Evolutionary conservation across 2,113 vertebrate genomes (phyloP), one percentile per base, ranked within the genome.

Genomic region (Macquaria ambigua): DNA sequence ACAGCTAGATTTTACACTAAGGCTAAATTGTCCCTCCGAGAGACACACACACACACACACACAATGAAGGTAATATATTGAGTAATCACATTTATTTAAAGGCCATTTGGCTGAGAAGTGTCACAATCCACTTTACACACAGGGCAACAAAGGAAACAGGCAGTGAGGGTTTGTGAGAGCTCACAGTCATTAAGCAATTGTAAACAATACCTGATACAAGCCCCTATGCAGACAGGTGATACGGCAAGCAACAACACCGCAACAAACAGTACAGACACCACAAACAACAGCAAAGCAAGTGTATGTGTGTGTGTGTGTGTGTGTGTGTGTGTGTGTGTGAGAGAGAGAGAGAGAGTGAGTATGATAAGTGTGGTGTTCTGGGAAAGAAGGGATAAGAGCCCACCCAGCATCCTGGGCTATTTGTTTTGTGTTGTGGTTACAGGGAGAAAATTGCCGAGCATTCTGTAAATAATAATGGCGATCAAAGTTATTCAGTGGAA

Each of bases 401-500:
- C 39, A 74, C 59, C 58, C 39, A 69, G 61, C 74, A 71, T 74
- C 31, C 77, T 77, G 56, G 21, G 66, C 66, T 67, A 48, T 90
- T 84, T 79, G 69, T 70, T 43, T 74, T 86, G 55, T 46, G 41
- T 64, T 84, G 71, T 74, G 78, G 85, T 83, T 84, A 66, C 55
- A 18, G 62, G 66, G 63, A 62, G 81, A 86, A 86, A 86, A 87
- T 74, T 82, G 55, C 71, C 21, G n/a, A 12, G 39, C 12, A 63
- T 79, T 88, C 55, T 84, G 83, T 72, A 90, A 78, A 75, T 78
- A 85, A 79, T 88, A 81, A 87, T 79, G 74, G 81, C 58, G 62
- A 79, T 73, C 64, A 68, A 87, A 84, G 84, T 77, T 85, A 84
- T 87, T 87, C 71, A 81, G 70, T 56, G 76, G 77, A 88, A 88